phyloP scores from a whole-genome alignment of 2,888 invertebrate species.

The Copidosoma aretas region DNA sequence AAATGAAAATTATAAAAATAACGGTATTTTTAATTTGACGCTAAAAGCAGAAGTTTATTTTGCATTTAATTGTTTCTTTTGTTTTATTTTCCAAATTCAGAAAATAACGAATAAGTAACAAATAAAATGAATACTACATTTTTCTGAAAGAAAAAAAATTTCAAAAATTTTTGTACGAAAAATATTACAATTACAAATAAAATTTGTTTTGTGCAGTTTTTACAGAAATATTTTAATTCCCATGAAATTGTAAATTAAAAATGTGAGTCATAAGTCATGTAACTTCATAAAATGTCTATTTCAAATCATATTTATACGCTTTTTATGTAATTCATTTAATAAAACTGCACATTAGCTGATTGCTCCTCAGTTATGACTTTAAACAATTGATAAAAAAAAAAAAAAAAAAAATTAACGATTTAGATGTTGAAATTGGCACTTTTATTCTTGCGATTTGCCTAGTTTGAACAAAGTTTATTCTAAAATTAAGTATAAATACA shows the following conservation, averaged over 20 bases:
- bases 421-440: constrained; percentile 56
- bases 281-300: neutral
- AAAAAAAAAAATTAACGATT: constrained; percentile 33
- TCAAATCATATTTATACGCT: constrained; percentile 18
- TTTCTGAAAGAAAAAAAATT: neutral
- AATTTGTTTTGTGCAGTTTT: neutral
- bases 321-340: constrained; percentile 12
- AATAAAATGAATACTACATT: neutral
- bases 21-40: neutral
- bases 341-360: constrained; percentile 14
- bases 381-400: constrained; percentile 13
- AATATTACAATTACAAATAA: neutral
- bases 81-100: neutral
- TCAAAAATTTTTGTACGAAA: constrained; percentile 3
- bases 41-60: neutral
- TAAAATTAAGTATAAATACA: constrained; percentile 42
- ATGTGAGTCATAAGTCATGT: neutral
- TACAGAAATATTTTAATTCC: neutral
- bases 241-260: neutral
- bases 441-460: constrained; percentile 52
- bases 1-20: neutral
- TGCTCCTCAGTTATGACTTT: constrained; percentile 11
- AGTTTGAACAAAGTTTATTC: constrained; percentile 41
- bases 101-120: neutral
- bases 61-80: neutral